Base-by-base conservation (phyloP, 2,797 vertebrate genomes). In the Odontamblyopus rebecca region DNA sequence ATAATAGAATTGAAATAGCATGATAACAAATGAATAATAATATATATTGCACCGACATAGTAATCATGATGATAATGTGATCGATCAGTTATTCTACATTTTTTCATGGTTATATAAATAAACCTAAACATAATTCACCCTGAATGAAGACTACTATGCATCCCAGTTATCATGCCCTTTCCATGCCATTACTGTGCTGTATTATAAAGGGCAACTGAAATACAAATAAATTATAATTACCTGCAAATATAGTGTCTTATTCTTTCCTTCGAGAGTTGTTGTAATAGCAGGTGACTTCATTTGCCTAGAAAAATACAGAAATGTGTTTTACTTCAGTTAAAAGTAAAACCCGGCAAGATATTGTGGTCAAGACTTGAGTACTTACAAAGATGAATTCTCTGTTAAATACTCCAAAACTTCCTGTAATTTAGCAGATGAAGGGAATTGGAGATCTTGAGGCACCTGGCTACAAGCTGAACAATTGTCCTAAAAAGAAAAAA, bases 241-340 rank as follows among this genome's bases (percentile, higher is more conserved):
- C 96, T 99, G 98, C 91, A 99, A 90, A 90, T 99, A 99, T 71
- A 99, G 94, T 0, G 98, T 99, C 91, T 97, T 98, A 85, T 99
- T 99, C 86, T 96, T 97, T 53, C 97, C 98, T 77, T 97, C 96
- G 86, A 98, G 92, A 68, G 96, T 98, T 75, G 97, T 96, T 77
- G 97, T 99, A 87, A 99, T 99, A 19, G 97, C 97, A 66, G 97
- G 97, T 78, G 96, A 98, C 89, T 98, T 99, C 98, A 99, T 99
- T 88, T 99, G 98, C 87, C 98, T 99, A 85, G 16, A 81, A 64
- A 44, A 79, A 54, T 26, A 84, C 67, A 61, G 23, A 51, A 0
- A 53, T 7, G 15, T 41, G 13, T 75, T 61, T 7, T 54, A 0
- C 60, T n/a, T 26, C 69, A 75, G 41, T 1, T 19, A 9, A 48